These are phyloP conservation scores for Coregonus clupeaformis DNA, from an alignment of 2,113 vertebrate species.

Conservation along the genomic window DNA sequence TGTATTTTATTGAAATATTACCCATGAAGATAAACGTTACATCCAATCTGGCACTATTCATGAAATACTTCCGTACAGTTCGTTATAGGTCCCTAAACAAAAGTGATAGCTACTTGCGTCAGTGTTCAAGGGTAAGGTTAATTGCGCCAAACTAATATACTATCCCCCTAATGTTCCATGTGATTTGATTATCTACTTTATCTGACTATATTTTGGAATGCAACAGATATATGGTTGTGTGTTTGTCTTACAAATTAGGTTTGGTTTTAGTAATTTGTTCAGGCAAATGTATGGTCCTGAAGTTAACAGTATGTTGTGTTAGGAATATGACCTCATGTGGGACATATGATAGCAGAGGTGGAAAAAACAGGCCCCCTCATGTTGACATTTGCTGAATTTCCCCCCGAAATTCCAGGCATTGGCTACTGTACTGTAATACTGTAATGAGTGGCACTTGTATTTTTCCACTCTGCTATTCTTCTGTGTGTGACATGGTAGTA, in stretches of 20 bases:
- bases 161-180: not conserved
- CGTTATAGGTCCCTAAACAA: not conserved
- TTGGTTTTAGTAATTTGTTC: conserved; percentile 1
- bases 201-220: not conserved
- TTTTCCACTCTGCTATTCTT: conserved; percentile 38
- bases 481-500: not conserved
- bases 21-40: not conserved
- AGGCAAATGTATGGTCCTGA: not conserved
- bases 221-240: no score
- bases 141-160: not conserved
- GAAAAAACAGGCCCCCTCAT: conserved; percentile 42
- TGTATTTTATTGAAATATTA: not conserved
- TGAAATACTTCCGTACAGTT: not conserved
- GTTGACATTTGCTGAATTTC: not conserved
- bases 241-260: no score
- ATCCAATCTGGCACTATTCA: not conserved
- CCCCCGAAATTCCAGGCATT: conserved; percentile 14
- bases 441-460: conserved; percentile 37
- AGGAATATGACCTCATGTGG: no score
- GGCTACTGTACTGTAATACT: conserved; percentile 8
- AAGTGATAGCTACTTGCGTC: conserved; percentile 22
- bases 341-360: conserved; percentile 4
- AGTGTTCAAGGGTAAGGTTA: conserved; percentile 10
- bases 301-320: no score
- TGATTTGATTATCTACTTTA: not conserved